phyloP scores from a whole-genome alignment of 2,113 vertebrate genomes.

The Phodopus roborovskii region DNA sequence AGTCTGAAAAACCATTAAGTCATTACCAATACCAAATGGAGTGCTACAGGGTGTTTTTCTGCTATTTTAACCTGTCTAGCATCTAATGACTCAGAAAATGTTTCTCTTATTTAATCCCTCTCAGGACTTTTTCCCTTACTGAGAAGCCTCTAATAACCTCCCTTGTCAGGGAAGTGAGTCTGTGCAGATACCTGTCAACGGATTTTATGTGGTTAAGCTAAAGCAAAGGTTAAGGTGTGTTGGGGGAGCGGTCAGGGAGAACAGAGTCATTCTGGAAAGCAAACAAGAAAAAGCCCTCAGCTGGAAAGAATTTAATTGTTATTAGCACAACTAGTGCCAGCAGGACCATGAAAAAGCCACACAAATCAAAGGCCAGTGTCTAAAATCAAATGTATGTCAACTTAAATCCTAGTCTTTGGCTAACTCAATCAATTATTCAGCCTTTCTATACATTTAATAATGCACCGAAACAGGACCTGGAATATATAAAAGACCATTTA shows the following conservation, averaged over 20 bases:
- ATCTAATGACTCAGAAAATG: constrained; percentile 71
- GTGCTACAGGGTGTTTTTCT: constrained; percentile 72
- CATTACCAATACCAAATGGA: constrained; percentile 66
- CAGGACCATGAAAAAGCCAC: background rate
- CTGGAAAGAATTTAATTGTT: constrained; percentile 41
- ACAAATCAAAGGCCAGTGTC: constrained; percentile 33
- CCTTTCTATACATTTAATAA: constrained; percentile 61
- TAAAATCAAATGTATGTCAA: constrained; percentile 50
- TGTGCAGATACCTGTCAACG: constrained; percentile 70
- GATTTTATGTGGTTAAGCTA: constrained; percentile 66
- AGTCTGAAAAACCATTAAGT: constrained; percentile 70
- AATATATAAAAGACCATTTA: constrained; percentile 58
- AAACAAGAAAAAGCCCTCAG: constrained; percentile 60
- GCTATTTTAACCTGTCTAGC: constrained; percentile 73
- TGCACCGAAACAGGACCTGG: constrained; percentile 46
- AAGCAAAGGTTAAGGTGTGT: constrained; percentile 24
- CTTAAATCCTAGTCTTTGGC: constrained; percentile 34
- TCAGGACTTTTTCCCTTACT: constrained; percentile 50
- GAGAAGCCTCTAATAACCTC: constrained; percentile 67
- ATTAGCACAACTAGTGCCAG: background rate
- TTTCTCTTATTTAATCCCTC: constrained; percentile 71
- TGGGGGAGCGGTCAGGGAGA: background rate
- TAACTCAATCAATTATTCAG: constrained; percentile 70
- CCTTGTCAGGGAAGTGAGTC: constrained; percentile 52
- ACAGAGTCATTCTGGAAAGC: constrained; percentile 57